Conservation (phyloP, 2,113 vertebrate genomes). For the Syrrhaptes paradoxus region DNA sequence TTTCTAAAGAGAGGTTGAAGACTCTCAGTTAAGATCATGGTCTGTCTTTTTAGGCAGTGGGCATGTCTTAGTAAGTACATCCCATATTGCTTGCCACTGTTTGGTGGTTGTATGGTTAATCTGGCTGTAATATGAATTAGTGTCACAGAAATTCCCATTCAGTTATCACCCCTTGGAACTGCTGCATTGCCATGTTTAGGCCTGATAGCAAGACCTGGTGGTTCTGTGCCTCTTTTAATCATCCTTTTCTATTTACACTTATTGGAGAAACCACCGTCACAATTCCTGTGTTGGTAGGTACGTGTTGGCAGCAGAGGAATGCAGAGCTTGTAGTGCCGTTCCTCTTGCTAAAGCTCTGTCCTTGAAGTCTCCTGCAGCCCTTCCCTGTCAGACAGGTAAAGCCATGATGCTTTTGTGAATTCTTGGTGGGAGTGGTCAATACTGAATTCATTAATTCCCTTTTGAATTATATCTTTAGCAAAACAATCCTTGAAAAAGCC, state of each 20-base stretch:
- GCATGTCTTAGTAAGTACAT: background rate
- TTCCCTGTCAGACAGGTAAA: background rate
- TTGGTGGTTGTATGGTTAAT: background rate
- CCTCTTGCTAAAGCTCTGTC: background rate
- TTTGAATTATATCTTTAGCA: conserved; percentile 6
- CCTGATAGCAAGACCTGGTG: background rate
- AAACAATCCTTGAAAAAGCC: background rate
- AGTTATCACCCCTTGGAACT: conserved; percentile 3
- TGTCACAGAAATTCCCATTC: background rate
- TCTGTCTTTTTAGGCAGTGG: background rate
- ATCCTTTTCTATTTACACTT: background rate
- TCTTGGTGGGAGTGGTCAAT: conserved; percentile 13
- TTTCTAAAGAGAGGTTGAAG: background rate
- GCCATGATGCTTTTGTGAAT: background rate
- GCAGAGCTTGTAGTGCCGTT: background rate
- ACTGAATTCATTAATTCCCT: background rate
- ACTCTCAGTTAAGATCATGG: background rate
- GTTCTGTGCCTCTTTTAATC: conserved; percentile 1
- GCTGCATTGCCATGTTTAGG: background rate
- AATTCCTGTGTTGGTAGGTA: background rate
- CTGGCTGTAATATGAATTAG: background rate
- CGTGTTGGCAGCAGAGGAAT: background rate
- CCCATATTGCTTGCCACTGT: background rate
- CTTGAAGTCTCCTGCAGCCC: background rate
- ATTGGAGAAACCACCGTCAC: background rate